Conservation (phyloP, 2,113 vertebrate species). For the Eulemur rufifrons region DNA sequence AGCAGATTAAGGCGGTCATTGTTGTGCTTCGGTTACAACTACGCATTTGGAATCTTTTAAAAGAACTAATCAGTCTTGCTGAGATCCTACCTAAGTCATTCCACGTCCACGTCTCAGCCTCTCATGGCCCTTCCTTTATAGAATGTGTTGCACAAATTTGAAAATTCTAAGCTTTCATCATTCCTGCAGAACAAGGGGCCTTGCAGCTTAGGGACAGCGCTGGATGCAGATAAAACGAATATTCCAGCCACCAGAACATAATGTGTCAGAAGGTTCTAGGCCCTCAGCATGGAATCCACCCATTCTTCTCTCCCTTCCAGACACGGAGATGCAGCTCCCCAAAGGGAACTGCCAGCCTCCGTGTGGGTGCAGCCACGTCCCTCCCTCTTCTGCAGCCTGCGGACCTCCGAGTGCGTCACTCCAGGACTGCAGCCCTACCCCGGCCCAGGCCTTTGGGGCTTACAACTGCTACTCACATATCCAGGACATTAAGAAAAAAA, state of each 20-base stretch:
- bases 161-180: neutral
- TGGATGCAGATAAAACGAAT: too few relatives aligned
- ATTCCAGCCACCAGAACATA: neutral
- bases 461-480: neutral
- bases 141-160: neutral
- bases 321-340: neutral
- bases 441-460: neutral
- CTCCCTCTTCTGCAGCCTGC: rapidly evolving
- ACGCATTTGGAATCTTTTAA: too few relatives aligned
- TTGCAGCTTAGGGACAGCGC: rapidly evolving
- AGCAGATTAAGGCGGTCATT: rapidly evolving
- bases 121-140: neutral
- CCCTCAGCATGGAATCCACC: rapidly evolving
- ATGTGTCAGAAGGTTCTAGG: rapidly evolving
- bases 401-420: neutral
- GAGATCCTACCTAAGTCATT: neutral
- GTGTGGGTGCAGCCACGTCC: rapidly evolving
- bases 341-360: too few relatives aligned
- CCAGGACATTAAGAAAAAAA: slow-evolving; percentile 49
- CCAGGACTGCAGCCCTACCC: rapidly evolving
- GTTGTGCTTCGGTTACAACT: rapidly evolving
- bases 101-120: neutral
- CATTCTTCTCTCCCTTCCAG: neutral
- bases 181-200: too few relatives aligned
- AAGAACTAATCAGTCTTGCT: neutral